Evolutionary conservation across 2,797 vertebrate species (phyloP).

Genomic region (Botia almorhae): DNA sequence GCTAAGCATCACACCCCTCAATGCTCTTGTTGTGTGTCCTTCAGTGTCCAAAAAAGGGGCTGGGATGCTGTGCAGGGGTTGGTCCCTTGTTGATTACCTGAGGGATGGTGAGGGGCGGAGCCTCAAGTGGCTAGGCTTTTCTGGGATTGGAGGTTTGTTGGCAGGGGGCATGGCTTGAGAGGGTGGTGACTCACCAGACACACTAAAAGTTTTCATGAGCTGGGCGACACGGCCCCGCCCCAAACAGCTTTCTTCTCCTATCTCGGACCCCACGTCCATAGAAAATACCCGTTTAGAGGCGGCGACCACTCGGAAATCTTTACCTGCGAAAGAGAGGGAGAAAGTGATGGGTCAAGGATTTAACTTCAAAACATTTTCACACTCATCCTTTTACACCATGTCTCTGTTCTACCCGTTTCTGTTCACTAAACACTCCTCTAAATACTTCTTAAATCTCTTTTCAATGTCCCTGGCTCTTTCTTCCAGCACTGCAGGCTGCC

Average conservation of each 20-base stretch:
- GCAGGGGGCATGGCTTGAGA: slow-evolving; percentile 53
- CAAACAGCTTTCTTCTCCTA: slow-evolving; percentile 38
- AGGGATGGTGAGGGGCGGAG: slow-evolving; percentile 69
- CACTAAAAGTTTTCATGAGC: slow-evolving; percentile 78
- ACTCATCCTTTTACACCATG: slow-evolving; percentile 36
- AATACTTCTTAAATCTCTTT: slow-evolving; percentile 55
- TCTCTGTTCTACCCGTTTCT: neutral
- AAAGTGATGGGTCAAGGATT: slow-evolving; percentile 24
- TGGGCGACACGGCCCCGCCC: slow-evolving; percentile 78
- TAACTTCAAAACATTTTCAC: slow-evolving; percentile 7
- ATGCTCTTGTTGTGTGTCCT: slow-evolving; percentile 8
- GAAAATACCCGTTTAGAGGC: slow-evolving; percentile 50
- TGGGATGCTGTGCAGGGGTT: neutral
- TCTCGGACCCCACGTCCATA: slow-evolving; percentile 43
- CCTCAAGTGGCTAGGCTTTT: slow-evolving; percentile 75
- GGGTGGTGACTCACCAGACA: slow-evolving; percentile 43
- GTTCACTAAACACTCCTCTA: slow-evolving; percentile 14
- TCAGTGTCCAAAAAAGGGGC: neutral
- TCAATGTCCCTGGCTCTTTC: slow-evolving; percentile 57
- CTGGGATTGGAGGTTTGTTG: slow-evolving; percentile 75
- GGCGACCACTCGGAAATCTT: slow-evolving; percentile 61
- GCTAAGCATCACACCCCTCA: slow-evolving; percentile 26
- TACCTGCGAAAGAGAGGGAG: slow-evolving; percentile 31
- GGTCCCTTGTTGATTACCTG: slow-evolving; percentile 71
- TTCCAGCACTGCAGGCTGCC: slow-evolving; percentile 67